A percentile compares a stretch with the other conserved stretches of the same genome.
phyloP scores from a whole-genome alignment of 2,888 invertebrate species.

The Mesorhabditis spiculigera region DNA sequence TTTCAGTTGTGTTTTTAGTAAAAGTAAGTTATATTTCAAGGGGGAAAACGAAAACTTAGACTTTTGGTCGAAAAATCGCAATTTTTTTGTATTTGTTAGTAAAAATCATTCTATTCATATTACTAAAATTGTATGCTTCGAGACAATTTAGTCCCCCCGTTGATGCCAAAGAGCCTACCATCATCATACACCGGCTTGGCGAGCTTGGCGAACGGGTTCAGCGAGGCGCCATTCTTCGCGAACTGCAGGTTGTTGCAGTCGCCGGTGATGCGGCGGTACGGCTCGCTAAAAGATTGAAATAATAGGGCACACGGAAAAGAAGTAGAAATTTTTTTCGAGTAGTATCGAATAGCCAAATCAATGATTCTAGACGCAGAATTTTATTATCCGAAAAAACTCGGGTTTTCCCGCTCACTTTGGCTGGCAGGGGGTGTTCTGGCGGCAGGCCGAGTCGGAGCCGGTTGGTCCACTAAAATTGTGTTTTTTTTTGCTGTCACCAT shows the following conservation, averaged over 20 bases:
- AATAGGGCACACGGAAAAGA: too few species aligned
- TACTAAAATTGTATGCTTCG: neutral
- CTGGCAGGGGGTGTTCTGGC: neutral
- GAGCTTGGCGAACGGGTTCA: conserved; percentile 5
- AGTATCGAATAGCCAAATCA: neutral
- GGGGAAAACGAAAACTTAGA: too few species aligned
- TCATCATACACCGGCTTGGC: conserved; percentile 73
- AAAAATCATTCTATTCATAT: too few species aligned
- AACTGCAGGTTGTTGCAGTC: conserved; percentile 74
- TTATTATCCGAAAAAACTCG: neutral
- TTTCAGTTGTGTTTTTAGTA: too few species aligned
- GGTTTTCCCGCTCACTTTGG: neutral
- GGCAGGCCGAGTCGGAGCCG: neutral
- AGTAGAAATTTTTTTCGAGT: too few species aligned
- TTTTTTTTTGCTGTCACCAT: neutral
- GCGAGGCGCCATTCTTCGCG: neutral
- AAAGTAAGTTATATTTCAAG: too few species aligned
- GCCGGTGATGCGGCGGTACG: conserved; percentile 67
- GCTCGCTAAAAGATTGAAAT: conserved; percentile 15
- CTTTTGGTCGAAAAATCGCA: too few species aligned
- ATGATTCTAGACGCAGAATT: neutral
- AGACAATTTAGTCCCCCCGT: too few species aligned
- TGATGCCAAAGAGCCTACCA: conserved; percentile 61
- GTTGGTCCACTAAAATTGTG: neutral
- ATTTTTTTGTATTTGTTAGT: too few species aligned